phyloP scores from a whole-genome alignment of 2,797 vertebrate species.

The Thunnus albacares region DNA sequence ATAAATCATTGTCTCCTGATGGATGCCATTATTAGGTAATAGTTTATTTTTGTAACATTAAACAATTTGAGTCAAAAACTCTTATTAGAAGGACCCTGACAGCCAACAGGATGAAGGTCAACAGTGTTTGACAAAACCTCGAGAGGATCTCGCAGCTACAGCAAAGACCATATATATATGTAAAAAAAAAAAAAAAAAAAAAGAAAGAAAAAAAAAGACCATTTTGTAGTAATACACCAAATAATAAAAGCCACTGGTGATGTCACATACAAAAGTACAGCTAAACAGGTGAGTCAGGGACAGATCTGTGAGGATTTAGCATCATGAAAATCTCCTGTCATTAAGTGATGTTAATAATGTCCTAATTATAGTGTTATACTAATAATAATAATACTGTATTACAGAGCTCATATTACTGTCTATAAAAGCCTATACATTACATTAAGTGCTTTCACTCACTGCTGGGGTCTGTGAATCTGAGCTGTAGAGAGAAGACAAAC shows the following conservation, averaged over 20 bases:
- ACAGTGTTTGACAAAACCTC: not conserved
- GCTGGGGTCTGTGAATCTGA: too few species aligned
- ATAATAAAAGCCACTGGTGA: not conserved
- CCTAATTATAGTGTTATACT: not conserved
- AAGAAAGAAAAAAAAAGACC: too few species aligned
- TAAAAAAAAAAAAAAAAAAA: too few species aligned
- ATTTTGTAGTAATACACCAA: not conserved
- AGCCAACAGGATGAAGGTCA: not conserved
- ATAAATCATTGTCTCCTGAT: not conserved
- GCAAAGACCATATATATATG: not conserved
- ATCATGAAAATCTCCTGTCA: not conserved
- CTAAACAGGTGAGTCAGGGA: too few species aligned
- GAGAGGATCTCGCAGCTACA: not conserved
- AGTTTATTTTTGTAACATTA: constrained; percentile 19
- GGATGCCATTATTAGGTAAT: not conserved
- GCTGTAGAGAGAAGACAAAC: not conserved
- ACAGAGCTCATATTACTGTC: not conserved
- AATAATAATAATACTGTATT: not conserved
- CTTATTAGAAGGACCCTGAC: too few species aligned
- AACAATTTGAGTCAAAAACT: not conserved
- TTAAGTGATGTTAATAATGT: not conserved
- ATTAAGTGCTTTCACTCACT: not conserved
- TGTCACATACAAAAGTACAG: too few species aligned
- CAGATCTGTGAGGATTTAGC: too few species aligned
- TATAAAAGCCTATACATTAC: not conserved